Percentiles rank a stretch among this genome's conserved stretches.
Conservation (phyloP, 1,140 invertebrate genomes). For the Agrilus planipennis region DNA sequence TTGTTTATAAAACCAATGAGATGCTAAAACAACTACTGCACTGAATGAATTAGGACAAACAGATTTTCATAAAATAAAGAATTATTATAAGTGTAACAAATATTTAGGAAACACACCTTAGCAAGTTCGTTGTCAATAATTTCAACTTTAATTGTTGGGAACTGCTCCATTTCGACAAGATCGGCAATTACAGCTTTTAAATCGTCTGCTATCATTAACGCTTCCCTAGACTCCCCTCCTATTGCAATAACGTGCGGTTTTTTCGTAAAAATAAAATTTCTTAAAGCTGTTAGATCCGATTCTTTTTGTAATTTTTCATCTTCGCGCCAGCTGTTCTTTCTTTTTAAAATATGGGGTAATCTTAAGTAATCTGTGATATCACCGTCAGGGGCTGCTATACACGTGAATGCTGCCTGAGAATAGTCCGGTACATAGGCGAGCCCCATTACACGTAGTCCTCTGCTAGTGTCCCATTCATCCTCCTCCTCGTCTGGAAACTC, state of each 20-base stretch:
- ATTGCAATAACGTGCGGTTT: conserved; percentile 91
- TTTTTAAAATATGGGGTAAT: conserved; percentile 71
- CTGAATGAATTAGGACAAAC: no score
- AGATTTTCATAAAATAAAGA: no score
- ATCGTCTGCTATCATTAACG: conserved; percentile 75
- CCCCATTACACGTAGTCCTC: conserved; percentile 71
- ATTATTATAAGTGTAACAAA: no score
- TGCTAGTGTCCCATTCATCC: conserved; percentile 79
- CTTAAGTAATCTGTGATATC: conserved; percentile 85
- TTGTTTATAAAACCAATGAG: no score
- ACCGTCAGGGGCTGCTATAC: conserved; percentile 75
- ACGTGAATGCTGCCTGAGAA: conserved; percentile 79
- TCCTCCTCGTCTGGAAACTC: conserved; percentile 76
- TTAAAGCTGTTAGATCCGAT: conserved; percentile 67
- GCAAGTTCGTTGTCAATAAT: conserved; percentile 88
- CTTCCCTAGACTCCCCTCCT: conserved; percentile 82
- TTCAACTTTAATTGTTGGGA: conserved; percentile 78
- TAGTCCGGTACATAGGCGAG: conserved; percentile 80
- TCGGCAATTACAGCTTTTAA: conserved; percentile 63
- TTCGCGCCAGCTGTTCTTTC: conserved; percentile 61
- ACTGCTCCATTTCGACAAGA: conserved; percentile 75
- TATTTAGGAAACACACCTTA: conserved; percentile 40
- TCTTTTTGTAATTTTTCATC: conserved; percentile 65
- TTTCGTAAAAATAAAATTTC: conserved; percentile 77
- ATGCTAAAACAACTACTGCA: no score